Conservation (phyloP, 2,888 invertebrate genomes). For the Saturnia pavonia region DNA sequence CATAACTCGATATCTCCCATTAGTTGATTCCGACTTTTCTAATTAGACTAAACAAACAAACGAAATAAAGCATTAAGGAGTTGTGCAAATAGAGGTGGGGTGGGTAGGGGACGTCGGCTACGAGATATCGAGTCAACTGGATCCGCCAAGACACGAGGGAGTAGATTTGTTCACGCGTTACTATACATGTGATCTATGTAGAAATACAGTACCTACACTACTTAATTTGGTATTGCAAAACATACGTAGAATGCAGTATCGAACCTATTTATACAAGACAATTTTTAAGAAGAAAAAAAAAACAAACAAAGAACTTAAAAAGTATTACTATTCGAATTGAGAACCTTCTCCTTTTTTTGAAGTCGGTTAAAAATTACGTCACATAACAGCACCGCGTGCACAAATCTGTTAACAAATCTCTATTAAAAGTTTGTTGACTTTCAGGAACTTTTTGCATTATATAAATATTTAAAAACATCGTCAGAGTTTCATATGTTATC, state of each 20-base stretch:
- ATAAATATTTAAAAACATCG: not conserved
- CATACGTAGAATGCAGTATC: not conserved
- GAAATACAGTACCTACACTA: not conserved
- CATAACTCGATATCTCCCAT: constrained; percentile 71
- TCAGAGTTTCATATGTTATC: too few species aligned
- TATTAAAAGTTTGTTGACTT: not conserved
- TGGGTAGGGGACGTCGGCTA: constrained; percentile 57
- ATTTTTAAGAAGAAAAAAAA: too few species aligned
- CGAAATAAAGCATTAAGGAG: constrained; percentile 80
- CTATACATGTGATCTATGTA: not conserved
- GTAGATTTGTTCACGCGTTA: not conserved
- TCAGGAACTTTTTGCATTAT: not conserved
- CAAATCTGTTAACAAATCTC: not conserved
- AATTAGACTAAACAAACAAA: constrained; percentile 79
- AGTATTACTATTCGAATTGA: too few species aligned
- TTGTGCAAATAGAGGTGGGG: constrained; percentile 71
- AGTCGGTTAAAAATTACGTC: not conserved
- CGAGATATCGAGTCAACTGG: constrained; percentile 15
- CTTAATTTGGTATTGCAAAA: not conserved
- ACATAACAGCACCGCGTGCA: not conserved
- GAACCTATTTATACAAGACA: too few species aligned
- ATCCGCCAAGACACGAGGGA: not conserved
- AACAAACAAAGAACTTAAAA: too few species aligned
- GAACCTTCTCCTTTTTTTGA: too few species aligned
- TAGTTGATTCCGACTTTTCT: constrained; percentile 73